Percentiles rank a stretch among this genome's conserved stretches.
These are phyloP conservation scores for Neoitamus cyanurus DNA, from an alignment of 2,888 invertebrate genomes.

Conservation along the genomic window DNA sequence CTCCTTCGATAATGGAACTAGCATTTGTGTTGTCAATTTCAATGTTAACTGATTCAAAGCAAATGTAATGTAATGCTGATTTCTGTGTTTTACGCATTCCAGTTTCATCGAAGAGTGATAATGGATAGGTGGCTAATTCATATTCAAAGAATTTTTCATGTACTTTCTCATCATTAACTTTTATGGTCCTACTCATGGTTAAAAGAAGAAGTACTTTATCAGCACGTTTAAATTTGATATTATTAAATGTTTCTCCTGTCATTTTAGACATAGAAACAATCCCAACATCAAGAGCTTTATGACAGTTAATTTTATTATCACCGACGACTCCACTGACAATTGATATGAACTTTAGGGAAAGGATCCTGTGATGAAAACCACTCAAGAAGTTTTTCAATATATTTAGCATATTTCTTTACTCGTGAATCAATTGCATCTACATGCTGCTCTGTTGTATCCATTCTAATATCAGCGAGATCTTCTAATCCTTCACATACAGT, in stretches of 20 bases:
- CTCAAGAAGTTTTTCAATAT: slow-evolving; percentile 57
- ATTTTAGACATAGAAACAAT: slow-evolving; percentile 57
- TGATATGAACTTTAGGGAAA: slow-evolving; percentile 55
- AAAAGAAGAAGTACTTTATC: slow-evolving; percentile 60
- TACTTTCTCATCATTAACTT: slow-evolving; percentile 59
- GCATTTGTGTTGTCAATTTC: not conserved
- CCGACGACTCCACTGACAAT: slow-evolving; percentile 53
- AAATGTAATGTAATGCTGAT: slow-evolving; percentile 42
- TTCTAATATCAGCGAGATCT: slow-evolving; percentile 58
- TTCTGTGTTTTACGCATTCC: too few relatives aligned
- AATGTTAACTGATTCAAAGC: too few relatives aligned
- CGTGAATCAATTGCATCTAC: slow-evolving; percentile 61
- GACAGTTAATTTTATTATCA: slow-evolving; percentile 53
- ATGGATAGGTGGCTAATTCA: slow-evolving; percentile 46
- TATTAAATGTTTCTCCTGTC: slow-evolving; percentile 54
- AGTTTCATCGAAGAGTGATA: too few relatives aligned
- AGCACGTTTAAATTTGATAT: slow-evolving; percentile 59
- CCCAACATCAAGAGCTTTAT: slow-evolving; percentile 57
- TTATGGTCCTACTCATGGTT: slow-evolving; percentile 57
- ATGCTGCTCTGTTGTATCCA: slow-evolving; percentile 61
- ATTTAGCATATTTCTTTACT: slow-evolving; percentile 57
- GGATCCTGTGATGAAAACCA: slow-evolving; percentile 60
- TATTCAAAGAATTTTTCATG: slow-evolving; percentile 48
- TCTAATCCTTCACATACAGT: slow-evolving; percentile 58
- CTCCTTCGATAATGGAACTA: slow-evolving; percentile 39